Percentiles rank a stretch among this genome's conserved stretches.
phyloP scores from a whole-genome alignment of 2,113 vertebrate genomes.

The Caretta caretta region DNA sequence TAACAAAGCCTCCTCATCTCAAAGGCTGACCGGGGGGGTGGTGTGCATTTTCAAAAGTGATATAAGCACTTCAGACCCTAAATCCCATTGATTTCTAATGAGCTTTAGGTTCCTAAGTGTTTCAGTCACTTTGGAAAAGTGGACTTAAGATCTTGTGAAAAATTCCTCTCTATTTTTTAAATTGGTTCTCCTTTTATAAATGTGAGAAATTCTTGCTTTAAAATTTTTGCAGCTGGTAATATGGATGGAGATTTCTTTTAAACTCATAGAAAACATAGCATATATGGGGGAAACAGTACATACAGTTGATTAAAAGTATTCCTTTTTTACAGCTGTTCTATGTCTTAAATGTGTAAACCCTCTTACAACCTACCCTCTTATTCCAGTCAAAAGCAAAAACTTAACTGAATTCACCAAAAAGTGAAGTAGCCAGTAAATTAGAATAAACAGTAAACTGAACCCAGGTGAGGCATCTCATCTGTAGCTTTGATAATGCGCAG shows the following conservation, averaged over 20 bases:
- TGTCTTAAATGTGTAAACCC: not conserved
- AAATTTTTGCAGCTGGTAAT: not conserved
- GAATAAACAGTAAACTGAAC: not conserved
- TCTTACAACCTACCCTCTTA: not conserved
- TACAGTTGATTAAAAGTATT: not conserved
- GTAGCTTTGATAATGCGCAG: not conserved
- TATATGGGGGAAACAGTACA: not conserved
- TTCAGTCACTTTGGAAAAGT: not conserved
- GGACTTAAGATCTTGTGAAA: not conserved
- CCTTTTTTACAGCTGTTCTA: not conserved
- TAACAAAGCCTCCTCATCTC: not conserved
- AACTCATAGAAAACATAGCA: not conserved
- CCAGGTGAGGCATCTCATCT: not conserved
- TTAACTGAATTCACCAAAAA: not conserved
- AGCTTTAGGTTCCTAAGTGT: not conserved
- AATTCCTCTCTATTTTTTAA: not conserved
- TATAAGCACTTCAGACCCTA: not conserved
- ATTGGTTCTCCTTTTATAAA: not conserved
- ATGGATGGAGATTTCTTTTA: not conserved
- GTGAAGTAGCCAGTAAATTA: fast-evolving
- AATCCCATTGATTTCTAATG: not conserved
- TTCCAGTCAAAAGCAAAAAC: not conserved
- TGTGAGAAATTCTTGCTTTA: not conserved
- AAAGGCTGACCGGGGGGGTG: not conserved
- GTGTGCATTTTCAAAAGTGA: not conserved